phyloP scores from a whole-genome alignment of 1,140 invertebrate species.

The Drosophila erecta region DNA sequence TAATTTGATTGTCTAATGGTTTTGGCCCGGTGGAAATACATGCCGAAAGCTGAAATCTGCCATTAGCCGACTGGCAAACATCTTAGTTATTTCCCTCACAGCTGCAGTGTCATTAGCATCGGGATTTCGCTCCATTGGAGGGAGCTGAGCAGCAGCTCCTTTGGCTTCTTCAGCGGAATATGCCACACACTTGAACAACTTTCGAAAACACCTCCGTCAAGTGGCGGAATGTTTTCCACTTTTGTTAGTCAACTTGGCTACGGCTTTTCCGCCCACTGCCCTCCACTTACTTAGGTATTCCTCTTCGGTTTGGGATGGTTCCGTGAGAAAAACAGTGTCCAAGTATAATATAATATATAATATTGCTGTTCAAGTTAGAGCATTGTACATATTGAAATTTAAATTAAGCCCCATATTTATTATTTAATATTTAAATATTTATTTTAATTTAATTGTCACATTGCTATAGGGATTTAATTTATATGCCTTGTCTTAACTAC shows the following conservation, averaged over 20 bases:
- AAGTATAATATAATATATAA: no score
- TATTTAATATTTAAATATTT: no score
- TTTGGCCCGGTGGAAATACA: conserved; percentile 33
- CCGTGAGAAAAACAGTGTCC: conserved; percentile 3
- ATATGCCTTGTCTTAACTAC: no score
- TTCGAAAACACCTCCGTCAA: conserved; percentile 47
- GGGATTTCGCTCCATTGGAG: conserved; percentile 18
- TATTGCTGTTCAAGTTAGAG: no score
- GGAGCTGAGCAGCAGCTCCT: conserved; percentile 23
- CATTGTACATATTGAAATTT: no score
- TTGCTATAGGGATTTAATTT: no score
- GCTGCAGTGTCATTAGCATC: conserved; percentile 14
- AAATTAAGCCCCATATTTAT: no score
- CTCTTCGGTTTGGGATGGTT: conserved; percentile 7
- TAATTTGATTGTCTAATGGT: conserved; percentile 51
- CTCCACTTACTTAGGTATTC: conserved; percentile 20
- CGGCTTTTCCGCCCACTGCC: neutral
- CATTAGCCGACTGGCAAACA: conserved; percentile 34
- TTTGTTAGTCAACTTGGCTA: conserved; percentile 21
- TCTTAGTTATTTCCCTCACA: conserved; percentile 29
- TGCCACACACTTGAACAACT: conserved; percentile 45
- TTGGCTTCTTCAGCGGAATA: conserved; percentile 6
- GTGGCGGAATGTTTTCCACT: conserved; percentile 46
- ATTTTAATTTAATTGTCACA: no score
- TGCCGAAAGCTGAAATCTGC: conserved; percentile 25